These are phyloP conservation scores for Zaprionus bogoriensis DNA, from an alignment of 2,888 invertebrate species.

Conservation along the genomic window DNA sequence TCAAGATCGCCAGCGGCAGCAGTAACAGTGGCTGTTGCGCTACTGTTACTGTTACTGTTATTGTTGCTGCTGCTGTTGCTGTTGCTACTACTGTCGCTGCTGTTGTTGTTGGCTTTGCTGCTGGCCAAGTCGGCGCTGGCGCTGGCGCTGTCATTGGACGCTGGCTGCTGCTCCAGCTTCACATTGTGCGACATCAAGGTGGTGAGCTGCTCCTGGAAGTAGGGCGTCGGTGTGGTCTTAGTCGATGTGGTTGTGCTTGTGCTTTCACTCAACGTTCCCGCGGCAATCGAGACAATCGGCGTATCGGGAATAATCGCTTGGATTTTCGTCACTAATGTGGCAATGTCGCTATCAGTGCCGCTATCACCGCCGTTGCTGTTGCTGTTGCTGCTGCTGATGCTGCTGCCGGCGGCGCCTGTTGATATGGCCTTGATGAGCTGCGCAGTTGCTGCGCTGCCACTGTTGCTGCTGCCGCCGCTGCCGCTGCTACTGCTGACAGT, in stretches of 20 bases:
- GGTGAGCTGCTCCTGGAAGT: conserved; percentile 55
- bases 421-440: conserved; percentile 56
- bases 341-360: conserved; percentile 23
- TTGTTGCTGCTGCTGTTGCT: conserved; percentile 20
- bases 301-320: conserved; percentile 77
- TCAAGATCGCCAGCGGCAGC: conserved; percentile 5
- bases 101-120: conserved; percentile 30
- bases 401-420: conserved; percentile 47
- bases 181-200: conserved; percentile 65
- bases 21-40: conserved; percentile 3
- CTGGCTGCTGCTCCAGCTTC: conserved; percentile 37
- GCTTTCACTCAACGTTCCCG: conserved; percentile 77
- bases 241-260: conserved; percentile 80
- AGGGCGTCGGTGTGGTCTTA: conserved; percentile 78
- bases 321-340: conserved; percentile 56
- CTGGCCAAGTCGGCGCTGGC: conserved; percentile 24
- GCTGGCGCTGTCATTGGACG: conserved; percentile 11
- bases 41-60: conserved; percentile 6
- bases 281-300: conserved; percentile 80
- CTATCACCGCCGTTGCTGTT: conserved; percentile 6
- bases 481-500: conserved; percentile 23
- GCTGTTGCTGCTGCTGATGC: neutral
- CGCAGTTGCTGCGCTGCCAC: conserved; percentile 44
- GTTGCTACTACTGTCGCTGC: conserved; percentile 7
- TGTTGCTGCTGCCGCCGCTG: conserved; percentile 36